Percentiles rank a stretch among this genome's conserved stretches.
phyloP scores from a whole-genome alignment of 1,140 invertebrate species.

The Arctopsyche grandis region DNA sequence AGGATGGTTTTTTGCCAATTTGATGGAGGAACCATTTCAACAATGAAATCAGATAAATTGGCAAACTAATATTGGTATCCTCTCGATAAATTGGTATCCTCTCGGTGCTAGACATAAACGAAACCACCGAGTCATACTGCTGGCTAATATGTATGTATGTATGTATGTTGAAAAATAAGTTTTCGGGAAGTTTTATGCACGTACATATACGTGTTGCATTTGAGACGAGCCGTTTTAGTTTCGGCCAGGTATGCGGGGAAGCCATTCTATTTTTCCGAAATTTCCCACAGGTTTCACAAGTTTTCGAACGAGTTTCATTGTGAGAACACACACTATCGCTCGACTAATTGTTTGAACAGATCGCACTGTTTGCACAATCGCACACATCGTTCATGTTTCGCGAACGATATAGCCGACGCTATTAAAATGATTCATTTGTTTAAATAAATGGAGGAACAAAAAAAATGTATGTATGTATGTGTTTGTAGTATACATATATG shows the following conservation, averaged over 20 bases:
- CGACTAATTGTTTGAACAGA: conserved; percentile 42
- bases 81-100: no score
- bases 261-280: neutral
- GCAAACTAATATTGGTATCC: no score
- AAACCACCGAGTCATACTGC: no score
- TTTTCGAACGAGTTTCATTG: conserved; percentile 20
- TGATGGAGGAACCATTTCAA: no score
- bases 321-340: conserved; percentile 3
- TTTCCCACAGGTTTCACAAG: conserved; percentile 14
- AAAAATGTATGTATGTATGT: no score
- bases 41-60: no score
- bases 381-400: conserved; percentile 2
- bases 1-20: no score
- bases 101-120: no score
- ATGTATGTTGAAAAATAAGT: no score
- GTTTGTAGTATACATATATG: no score
- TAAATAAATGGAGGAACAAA: conserved; percentile 22
- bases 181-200: no score
- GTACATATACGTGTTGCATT: neutral
- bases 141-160: no score
- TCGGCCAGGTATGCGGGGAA: neutral
- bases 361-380: conserved; percentile 42
- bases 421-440: conserved; percentile 6
- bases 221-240: neutral
- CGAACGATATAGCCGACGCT: conserved; percentile 3